These are phyloP conservation scores for Danio aesculapii DNA, from an alignment of 2,797 vertebrate species.

Conservation along the genomic window DNA sequence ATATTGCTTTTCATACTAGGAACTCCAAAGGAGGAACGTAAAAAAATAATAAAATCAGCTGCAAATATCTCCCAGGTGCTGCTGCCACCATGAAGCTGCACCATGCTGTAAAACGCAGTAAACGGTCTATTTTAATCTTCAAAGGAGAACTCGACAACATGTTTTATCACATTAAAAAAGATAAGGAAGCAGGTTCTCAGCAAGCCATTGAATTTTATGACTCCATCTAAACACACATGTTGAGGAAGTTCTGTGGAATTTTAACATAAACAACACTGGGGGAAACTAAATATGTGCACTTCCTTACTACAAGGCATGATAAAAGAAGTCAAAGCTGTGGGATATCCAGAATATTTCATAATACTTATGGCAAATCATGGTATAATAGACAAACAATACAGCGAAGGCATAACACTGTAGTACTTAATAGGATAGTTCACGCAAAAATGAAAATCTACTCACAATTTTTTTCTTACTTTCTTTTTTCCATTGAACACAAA, in stretches of 20 bases:
- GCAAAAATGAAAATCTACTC: too few species aligned
- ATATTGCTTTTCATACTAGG: conserved; percentile 19
- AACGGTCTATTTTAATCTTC: conserved; percentile 62
- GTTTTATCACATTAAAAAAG: conserved; percentile 65
- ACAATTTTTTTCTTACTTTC: too few species aligned
- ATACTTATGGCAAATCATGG: neutral
- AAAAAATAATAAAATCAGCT: conserved; percentile 35
- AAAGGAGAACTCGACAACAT: conserved; percentile 60
- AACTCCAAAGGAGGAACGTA: conserved; percentile 21
- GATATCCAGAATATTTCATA: neutral
- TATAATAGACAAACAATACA: neutral
- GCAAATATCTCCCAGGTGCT: conserved; percentile 63
- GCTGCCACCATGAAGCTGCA: conserved; percentile 34
- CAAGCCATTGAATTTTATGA: conserved; percentile 62
- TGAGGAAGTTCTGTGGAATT: conserved; percentile 38
- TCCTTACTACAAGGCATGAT: neutral
- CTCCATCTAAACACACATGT: conserved; percentile 43
- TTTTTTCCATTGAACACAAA: too few species aligned
- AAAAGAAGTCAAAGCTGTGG: neutral
- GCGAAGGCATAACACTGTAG: too few species aligned
- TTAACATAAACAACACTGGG: neutral
- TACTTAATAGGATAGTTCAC: too few species aligned
- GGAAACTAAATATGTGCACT: neutral
- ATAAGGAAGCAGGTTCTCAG: conserved; percentile 64
- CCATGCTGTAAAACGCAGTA: conserved; percentile 51